phyloP scores from a whole-genome alignment of 1,140 invertebrate genomes.

The Brachionus rotundiformis region DNA sequence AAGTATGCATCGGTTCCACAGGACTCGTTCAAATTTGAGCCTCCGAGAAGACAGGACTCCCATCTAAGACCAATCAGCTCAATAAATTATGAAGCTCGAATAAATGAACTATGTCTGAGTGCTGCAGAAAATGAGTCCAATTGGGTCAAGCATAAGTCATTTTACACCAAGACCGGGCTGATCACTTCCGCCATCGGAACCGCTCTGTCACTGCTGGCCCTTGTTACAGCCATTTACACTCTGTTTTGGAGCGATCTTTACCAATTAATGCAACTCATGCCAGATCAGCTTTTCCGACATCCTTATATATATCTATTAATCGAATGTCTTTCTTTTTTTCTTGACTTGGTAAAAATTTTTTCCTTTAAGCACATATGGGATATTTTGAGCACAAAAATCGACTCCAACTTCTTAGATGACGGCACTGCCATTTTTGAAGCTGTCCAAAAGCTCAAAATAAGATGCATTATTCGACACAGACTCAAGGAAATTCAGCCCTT shows the following conservation, averaged over 20 bases:
- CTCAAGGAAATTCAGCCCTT: neutral
- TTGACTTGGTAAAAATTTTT: neutral
- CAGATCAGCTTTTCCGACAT: neutral
- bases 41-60: neutral
- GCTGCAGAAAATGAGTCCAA: neutral
- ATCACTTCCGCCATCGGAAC: neutral
- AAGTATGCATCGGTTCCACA: constrained; percentile 19
- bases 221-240: neutral
- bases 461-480: neutral
- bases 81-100: neutral
- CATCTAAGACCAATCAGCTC: neutral
- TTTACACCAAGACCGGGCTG: neutral
- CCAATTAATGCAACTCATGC: neutral
- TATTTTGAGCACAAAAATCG: neutral
- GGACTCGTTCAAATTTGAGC: constrained; percentile 26
- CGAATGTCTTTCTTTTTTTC: neutral
- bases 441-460: neutral
- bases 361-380: neutral
- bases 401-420: neutral
- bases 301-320: neutral
- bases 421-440: neutral
- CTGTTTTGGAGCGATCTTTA: neutral
- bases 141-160: neutral
- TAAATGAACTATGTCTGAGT: neutral
- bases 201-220: neutral